Evolutionary conservation across 2,113 vertebrate species (phyloP).

Genomic region (Poeciliopsis turrubarensis): DNA sequence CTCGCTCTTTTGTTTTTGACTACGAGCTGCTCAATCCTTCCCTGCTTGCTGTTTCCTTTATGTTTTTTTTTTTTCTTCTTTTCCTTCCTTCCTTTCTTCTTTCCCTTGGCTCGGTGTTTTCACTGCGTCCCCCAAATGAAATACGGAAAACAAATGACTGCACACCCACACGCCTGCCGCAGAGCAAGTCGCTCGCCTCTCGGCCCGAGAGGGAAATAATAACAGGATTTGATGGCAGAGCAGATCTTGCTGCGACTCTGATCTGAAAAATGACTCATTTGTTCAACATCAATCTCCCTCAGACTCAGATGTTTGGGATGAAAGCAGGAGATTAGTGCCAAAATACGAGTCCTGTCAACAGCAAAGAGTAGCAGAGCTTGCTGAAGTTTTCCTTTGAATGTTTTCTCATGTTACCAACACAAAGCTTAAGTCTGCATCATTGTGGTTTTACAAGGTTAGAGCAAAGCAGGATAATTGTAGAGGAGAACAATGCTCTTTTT

Average conservation of each 20-base stretch:
- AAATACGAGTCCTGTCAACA: neutral
- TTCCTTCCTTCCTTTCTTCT: neutral
- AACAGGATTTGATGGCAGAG: constrained; percentile 36
- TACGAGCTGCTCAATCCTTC: neutral
- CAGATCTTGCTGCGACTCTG: constrained; percentile 12
- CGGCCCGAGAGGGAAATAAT: constrained; percentile 19
- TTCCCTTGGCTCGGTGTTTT: constrained; percentile 35
- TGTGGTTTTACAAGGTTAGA: neutral
- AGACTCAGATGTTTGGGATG: constrained; percentile 6
- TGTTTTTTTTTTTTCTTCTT: too few relatives aligned
- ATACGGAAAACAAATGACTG: constrained; percentile 46
- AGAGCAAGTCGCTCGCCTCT: constrained; percentile 4
- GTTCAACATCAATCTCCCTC: constrained; percentile 5
- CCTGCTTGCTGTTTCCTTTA: neutral
- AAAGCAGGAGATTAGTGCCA: neutral
- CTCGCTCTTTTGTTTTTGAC: constrained; percentile 33
- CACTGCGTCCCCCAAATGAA: constrained; percentile 35
- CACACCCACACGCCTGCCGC: constrained; percentile 36
- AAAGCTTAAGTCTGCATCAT: neutral
- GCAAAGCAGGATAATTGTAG: neutral
- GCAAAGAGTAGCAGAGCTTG: neutral
- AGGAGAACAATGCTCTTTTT: neutral
- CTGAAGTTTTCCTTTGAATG: neutral
- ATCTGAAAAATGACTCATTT: constrained; percentile 28
- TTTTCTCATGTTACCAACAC: neutral